These are phyloP conservation scores for Exephanes ischioxanthus DNA, from an alignment of 2,888 invertebrate genomes.

Conservation along the genomic window DNA sequence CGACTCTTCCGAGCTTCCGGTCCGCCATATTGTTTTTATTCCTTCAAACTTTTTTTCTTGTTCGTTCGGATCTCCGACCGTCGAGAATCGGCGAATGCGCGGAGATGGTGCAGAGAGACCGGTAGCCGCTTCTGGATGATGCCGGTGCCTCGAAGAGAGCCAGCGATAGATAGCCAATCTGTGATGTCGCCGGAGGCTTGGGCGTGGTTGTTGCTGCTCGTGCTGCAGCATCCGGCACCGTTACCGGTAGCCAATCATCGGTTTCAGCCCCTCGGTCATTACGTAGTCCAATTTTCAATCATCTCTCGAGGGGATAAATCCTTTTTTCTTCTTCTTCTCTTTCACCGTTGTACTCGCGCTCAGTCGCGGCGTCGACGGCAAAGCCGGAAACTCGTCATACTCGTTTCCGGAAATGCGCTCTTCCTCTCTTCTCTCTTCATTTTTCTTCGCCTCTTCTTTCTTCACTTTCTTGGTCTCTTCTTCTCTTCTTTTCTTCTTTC, in stretches of 20 bases:
- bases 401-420: background rate
- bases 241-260: slow-evolving; percentile 60
- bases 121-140: slow-evolving; percentile 30
- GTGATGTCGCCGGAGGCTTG: slow-evolving; percentile 80
- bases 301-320: slow-evolving; percentile 45
- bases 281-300: slow-evolving; percentile 78
- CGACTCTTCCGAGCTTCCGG: slow-evolving; percentile 1
- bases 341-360: slow-evolving; percentile 24
- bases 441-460: background rate
- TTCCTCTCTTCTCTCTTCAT: background rate
- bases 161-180: slow-evolving; percentile 37
- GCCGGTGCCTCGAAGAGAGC: slow-evolving; percentile 32
- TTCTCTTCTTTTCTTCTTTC: too few relatives aligned
- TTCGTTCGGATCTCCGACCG: background rate
- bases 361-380: slow-evolving; percentile 43
- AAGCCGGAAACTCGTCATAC: background rate
- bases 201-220: slow-evolving; percentile 79
- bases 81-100: background rate
- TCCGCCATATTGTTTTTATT: background rate
- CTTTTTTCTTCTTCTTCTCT: slow-evolving; percentile 23
- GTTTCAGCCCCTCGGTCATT: slow-evolving; percentile 73
- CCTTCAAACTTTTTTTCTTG: background rate
- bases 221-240: slow-evolving; percentile 58
- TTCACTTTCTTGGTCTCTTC: background rate
- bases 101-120: background rate